Percentiles rank a stretch among this genome's conserved stretches.
These are phyloP conservation scores for Leptopilina clavipes DNA, from an alignment of 1,140 invertebrate species.

Conservation along the genomic window DNA sequence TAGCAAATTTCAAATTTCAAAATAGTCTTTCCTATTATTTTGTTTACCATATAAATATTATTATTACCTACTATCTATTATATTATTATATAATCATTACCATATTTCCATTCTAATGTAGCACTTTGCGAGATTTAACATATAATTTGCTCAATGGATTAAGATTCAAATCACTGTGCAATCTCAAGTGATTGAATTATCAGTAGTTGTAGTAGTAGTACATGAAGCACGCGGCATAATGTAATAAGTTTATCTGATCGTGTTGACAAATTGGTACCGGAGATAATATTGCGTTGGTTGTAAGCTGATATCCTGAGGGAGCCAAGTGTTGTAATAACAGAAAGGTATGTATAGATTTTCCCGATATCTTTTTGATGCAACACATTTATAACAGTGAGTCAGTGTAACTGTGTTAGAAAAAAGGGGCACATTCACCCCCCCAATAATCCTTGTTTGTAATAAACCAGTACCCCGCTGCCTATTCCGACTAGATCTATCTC, in stretches of 20 bases:
- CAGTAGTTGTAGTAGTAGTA: background rate
- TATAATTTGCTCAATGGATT: constrained; percentile 14
- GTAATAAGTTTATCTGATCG: constrained; percentile 53
- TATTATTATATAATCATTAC: too few relatives aligned
- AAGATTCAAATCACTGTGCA: background rate
- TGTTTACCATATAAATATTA: too few relatives aligned
- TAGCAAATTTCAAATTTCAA: too few relatives aligned
- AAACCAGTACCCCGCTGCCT: constrained; percentile 71
- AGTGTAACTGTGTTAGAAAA: constrained; percentile 1
- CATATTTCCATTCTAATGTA: constrained; percentile 18
- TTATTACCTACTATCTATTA: too few relatives aligned
- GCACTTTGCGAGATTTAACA: constrained; percentile 44
- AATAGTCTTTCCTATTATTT: too few relatives aligned
- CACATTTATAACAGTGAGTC: background rate
- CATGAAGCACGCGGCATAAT: constrained; percentile 40
- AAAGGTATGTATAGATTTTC: constrained; percentile 34
- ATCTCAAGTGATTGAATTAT: constrained; percentile 43
- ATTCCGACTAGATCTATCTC: constrained; percentile 60
- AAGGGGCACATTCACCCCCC: constrained; percentile 69
- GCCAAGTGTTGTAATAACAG: background rate
- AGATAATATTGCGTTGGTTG: constrained; percentile 50
- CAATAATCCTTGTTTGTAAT: constrained; percentile 75
- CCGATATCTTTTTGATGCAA: constrained; percentile 28
- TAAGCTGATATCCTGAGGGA: constrained; percentile 15
- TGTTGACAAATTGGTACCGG: constrained; percentile 59